A percentile compares a stretch with the other conserved stretches of the same genome.
phyloP scores from a whole-genome alignment of 2,888 invertebrate genomes.

The Hipparchia sbordonii region DNA sequence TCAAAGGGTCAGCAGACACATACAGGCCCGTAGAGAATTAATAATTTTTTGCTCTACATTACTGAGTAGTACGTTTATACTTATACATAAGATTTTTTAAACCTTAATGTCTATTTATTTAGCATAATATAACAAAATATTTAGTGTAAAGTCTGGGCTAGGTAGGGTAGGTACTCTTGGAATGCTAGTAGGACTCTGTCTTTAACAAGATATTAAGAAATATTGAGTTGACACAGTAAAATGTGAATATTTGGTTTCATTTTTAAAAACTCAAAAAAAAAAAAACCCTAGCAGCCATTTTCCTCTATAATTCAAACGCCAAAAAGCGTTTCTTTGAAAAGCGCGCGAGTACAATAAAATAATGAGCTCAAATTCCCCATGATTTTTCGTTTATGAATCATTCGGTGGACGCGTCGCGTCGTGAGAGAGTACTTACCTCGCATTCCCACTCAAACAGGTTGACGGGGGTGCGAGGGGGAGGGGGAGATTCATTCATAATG shows the following conservation, averaged over 20 bases:
- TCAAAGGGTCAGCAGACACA: too few species aligned
- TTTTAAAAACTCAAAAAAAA: background rate
- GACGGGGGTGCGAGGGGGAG: constrained; percentile 19
- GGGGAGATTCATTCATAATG: constrained; percentile 33
- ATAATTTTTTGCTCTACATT: too few species aligned
- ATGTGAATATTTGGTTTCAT: too few species aligned
- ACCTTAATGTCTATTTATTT: too few species aligned
- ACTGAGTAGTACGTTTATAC: too few species aligned
- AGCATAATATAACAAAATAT: background rate
- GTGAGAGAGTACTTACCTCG: constrained; percentile 30
- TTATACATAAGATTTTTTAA: too few species aligned
- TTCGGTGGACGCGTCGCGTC: constrained; percentile 25
- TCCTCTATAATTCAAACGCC: constrained; percentile 2
- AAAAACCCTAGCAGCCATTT: background rate
- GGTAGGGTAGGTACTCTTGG: too few species aligned
- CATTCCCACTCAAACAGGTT: constrained; percentile 39
- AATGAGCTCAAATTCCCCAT: constrained; percentile 12
- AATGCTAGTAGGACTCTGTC: too few species aligned
- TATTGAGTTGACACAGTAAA: too few species aligned
- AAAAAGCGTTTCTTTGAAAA: constrained; percentile 15
- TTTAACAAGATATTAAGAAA: too few species aligned
- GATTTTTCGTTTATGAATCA: constrained; percentile 18
- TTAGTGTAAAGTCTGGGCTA: too few species aligned
- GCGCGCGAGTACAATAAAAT: constrained; percentile 13
- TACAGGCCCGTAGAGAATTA: too few species aligned